phyloP scores from a whole-genome alignment of 2,888 invertebrate genomes.

The Caprella mutica region DNA sequence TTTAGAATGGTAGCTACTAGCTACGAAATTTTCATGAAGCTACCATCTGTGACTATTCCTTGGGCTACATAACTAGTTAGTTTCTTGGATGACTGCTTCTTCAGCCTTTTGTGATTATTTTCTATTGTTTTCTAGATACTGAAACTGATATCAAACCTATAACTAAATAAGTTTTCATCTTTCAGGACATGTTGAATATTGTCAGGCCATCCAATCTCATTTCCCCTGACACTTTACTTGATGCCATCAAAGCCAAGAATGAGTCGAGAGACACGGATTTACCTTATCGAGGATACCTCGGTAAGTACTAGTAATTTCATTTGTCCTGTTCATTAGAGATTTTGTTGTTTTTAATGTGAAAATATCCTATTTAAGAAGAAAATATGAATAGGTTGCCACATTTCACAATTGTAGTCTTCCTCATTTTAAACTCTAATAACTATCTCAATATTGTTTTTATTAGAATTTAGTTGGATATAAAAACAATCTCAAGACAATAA shows the following conservation, averaged over 20 bases:
- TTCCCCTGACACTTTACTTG: conserved; percentile 77
- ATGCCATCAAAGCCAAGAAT: conserved; percentile 81
- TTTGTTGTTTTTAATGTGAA: too few relatives aligned
- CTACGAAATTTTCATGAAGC: too few relatives aligned
- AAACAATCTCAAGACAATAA: too few relatives aligned
- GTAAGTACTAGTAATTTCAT: conserved; percentile 44
- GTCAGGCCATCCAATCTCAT: conserved; percentile 79
- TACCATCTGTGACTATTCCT: too few relatives aligned
- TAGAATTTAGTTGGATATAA: too few relatives aligned
- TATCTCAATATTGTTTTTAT: conserved; percentile 14
- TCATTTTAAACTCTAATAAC: too few relatives aligned
- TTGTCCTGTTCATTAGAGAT: conserved; percentile 4
- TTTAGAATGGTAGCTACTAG: too few relatives aligned
- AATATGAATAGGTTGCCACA: neutral
- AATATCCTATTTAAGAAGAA: neutral
- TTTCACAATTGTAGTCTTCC: neutral
- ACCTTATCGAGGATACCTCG: conserved; percentile 67
- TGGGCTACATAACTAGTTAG: too few relatives aligned
- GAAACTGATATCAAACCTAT: conserved; percentile 13
- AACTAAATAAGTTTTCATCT: neutral
- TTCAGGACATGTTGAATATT: conserved; percentile 72
- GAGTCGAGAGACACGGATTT: conserved; percentile 65
- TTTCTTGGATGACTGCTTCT: too few relatives aligned
- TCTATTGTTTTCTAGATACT: too few relatives aligned
- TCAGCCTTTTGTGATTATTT: too few relatives aligned